Evolutionary conservation across 2,888 invertebrate genomes (phyloP).

Genomic region (Nomada flava): DNA sequence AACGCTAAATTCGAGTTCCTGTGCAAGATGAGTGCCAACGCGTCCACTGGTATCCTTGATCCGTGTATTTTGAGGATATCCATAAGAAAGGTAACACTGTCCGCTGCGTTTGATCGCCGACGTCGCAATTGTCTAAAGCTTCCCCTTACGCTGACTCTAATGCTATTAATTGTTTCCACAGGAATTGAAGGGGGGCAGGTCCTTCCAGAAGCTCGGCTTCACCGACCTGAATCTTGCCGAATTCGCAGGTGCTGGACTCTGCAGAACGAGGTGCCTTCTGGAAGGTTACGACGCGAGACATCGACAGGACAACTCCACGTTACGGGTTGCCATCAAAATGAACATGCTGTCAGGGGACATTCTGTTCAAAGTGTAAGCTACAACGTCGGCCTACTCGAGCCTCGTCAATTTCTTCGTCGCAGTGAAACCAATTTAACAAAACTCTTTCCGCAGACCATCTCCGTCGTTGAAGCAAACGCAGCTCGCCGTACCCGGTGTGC

Average conservation of each 20-base stretch:
- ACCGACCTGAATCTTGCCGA: conserved; percentile 98
- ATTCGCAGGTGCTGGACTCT: conserved; percentile 96
- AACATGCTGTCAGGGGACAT: conserved; percentile 98
- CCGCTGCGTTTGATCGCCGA: too few relatives aligned
- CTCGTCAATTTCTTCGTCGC: too few relatives aligned
- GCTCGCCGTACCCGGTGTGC: conserved; percentile 83
- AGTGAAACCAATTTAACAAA: too few relatives aligned
- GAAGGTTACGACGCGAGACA: conserved; percentile 97
- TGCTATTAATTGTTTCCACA: conserved; percentile 75
- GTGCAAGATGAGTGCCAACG: conserved; percentile 98
- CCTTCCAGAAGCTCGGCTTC: conserved; percentile 98
- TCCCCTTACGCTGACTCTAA: too few relatives aligned
- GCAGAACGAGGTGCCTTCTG: conserved; percentile 94
- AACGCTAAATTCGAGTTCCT: conserved; percentile 95
- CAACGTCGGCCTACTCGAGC: neutral
- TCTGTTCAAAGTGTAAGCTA: conserved; percentile 97
- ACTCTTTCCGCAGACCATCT: conserved; percentile 86
- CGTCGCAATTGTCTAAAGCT: too few relatives aligned
- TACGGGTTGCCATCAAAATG: conserved; percentile 95
- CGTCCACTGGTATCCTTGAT: conserved; percentile 97
- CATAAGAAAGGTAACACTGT: conserved; percentile 91
- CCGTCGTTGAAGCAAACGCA: conserved; percentile 87
- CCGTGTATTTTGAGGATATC: conserved; percentile 97
- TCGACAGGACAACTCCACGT: conserved; percentile 98
- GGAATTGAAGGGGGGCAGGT: conserved; percentile 91